Evolutionary conservation across 2,113 vertebrate genomes (phyloP), one percentile per base, ranked within the genome.

Genomic region (Malurus elegans): DNA sequence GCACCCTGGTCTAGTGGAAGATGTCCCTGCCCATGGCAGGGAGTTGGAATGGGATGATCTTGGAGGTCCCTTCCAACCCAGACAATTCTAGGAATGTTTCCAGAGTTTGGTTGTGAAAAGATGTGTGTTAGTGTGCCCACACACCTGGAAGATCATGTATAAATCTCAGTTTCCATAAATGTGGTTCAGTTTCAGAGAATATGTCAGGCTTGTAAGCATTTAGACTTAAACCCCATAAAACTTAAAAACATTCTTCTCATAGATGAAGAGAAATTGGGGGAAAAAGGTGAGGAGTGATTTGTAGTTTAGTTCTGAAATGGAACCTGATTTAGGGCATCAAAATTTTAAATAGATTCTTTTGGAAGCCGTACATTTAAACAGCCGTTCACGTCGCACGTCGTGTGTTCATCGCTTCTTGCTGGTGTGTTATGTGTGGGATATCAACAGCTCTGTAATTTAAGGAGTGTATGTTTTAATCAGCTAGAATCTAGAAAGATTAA

Each of bases 401-500:
- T 70, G 18, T 81, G 91, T 97, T 97, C 79, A 91, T 73, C 56
- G 62, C 86, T 95, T 86, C 97, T 97, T 97, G 88, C 97, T 97
- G 73, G 66, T 88, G 87, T 95, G 81, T 93, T 97, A 86, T 81
- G 82, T 92, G 81, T 85, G 95, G 94, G 72, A 32, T 84, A 94
- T 92, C 94, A 96, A 92, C 97, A 95, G 86, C 92, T 81, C 62
- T 97, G 79, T 92, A 95, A 71, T 29, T 31, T 84, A 93, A 97
- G 94, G 78, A 84, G 71, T 94, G 28, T 45, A 75, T 75, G 54
- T 98, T 97, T 98, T 98, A 98, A 98, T 97, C 86, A 96, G 79
- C 75, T 91, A 73, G 70, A 91, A 95, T 94, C 92, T 84, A 69
- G 93, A 79, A 95, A 97, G 90, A 93, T 97, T 12, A 34, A 28